phyloP scores from a whole-genome alignment of 1,140 invertebrate genomes.

The Lucilia sericata region DNA sequence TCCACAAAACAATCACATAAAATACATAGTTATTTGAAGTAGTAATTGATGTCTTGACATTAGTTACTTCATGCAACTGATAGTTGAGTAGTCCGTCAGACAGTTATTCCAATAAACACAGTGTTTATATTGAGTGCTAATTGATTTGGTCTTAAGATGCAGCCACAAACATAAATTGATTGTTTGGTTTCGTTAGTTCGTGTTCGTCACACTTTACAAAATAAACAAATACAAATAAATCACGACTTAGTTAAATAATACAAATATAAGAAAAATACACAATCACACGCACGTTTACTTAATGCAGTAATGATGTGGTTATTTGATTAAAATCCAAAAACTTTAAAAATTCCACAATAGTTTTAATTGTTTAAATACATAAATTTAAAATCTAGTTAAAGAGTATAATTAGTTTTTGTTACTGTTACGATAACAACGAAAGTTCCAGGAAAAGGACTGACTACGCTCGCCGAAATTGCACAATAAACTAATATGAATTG shows the following conservation, averaged over 20 bases:
- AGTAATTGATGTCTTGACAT: background rate
- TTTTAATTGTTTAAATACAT: background rate
- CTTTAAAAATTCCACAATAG: background rate
- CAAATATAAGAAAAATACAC: no score
- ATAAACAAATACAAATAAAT: no score
- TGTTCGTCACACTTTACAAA: no score
- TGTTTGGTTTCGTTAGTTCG: background rate
- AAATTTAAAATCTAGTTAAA: background rate
- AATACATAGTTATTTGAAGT: background rate
- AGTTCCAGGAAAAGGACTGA: background rate
- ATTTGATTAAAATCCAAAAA: conserved; percentile 6
- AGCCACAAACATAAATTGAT: background rate
- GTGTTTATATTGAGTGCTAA: background rate
- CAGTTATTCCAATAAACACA: background rate
- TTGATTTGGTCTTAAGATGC: conserved; percentile 10
- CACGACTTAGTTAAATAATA: no score
- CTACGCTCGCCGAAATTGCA: background rate
- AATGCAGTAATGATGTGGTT: conserved; percentile 4
- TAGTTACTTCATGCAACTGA: background rate
- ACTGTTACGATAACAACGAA: background rate
- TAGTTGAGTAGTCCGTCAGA: background rate
- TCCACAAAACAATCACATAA: background rate
- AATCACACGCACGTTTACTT: background rate
- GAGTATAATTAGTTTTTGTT: background rate
- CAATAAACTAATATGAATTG: background rate